Percentiles rank a stretch among this genome's conserved stretches.
Evolutionary conservation across 2,797 vertebrate species (phyloP).

Genomic region (Pteronotus mesoamericanus): DNA sequence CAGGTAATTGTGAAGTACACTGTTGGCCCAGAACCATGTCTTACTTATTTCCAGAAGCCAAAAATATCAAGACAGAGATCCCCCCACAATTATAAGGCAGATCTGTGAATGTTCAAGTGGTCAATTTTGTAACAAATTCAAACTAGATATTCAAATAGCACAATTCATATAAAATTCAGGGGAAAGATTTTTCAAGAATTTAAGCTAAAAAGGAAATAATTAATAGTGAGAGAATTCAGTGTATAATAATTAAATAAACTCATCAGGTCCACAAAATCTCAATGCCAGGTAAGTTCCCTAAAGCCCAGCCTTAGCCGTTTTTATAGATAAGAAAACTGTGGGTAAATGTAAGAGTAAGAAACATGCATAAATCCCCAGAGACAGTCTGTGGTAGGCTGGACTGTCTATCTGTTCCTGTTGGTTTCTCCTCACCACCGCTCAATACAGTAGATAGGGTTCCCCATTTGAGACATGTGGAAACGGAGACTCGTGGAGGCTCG

Average conservation of each 20-base stretch:
- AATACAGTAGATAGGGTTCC: not conserved
- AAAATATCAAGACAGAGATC: not conserved
- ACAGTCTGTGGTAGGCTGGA: not conserved
- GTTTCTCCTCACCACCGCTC: not conserved
- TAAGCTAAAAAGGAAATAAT: not conserved
- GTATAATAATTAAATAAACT: not conserved
- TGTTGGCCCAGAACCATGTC: not conserved
- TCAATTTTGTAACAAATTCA: not conserved
- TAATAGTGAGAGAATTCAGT: not conserved
- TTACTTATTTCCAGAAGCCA: not conserved
- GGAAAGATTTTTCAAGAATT: not conserved
- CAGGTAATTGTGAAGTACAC: not conserved
- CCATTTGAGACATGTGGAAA: not conserved
- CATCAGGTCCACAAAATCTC: not conserved
- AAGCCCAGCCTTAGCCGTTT: not conserved
- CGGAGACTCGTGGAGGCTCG: not conserved
- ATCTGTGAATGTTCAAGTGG: not conserved
- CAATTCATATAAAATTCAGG: not conserved
- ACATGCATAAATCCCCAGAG: not conserved
- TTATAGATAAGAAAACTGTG: not conserved
- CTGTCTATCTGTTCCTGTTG: not conserved
- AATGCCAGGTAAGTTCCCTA: not conserved
- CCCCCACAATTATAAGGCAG: not conserved
- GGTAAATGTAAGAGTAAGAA: not conserved
- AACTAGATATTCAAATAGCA: not conserved